Percentiles rank a stretch among this genome's conserved stretches.
phyloP scores from a whole-genome alignment of 2,113 vertebrate genomes.

The Dunckerocampus dactyliophorus region DNA sequence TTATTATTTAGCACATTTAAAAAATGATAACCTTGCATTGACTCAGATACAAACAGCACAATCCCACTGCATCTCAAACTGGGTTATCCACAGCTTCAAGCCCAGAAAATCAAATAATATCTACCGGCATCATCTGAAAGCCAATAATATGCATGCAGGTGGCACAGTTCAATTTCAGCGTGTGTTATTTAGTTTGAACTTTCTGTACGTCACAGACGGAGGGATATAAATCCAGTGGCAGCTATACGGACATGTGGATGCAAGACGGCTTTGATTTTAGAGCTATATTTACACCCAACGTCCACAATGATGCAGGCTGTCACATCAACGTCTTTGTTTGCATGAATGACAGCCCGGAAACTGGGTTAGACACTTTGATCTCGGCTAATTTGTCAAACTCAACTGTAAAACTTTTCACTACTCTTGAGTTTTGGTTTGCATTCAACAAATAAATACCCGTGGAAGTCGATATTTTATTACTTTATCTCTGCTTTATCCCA shows the following conservation, averaged over 20 bases:
- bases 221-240: slow-evolving; percentile 27
- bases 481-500: not conserved
- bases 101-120: slow-evolving; percentile 24
- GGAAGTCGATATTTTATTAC: not conserved
- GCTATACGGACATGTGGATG: slow-evolving; percentile 18
- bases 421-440: not conserved
- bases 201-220: slow-evolving; percentile 6
- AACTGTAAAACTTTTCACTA: not conserved
- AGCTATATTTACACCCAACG: slow-evolving; percentile 46
- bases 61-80: slow-evolving; percentile 26
- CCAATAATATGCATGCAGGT: slow-evolving; percentile 9
- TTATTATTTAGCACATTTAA: not conserved
- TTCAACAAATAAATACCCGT: not conserved
- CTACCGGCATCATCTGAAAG: slow-evolving; percentile 32
- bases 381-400: slow-evolving; percentile 24
- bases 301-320: slow-evolving; percentile 26
- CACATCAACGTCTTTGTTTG: slow-evolving; percentile 27
- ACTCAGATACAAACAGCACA: slow-evolving; percentile 1
- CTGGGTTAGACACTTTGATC: slow-evolving; percentile 33
- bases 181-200: slow-evolving; percentile 11
- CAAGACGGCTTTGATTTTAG: slow-evolving; percentile 37
- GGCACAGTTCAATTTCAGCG: slow-evolving; percentile 22
- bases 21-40: too few relatives aligned
- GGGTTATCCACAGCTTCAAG: slow-evolving; percentile 19
- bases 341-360: slow-evolving; percentile 31